A percentile compares a stretch with the other conserved stretches of the same genome.
These are phyloP conservation scores for Orientallactaga bullata DNA, from an alignment of 2,113 vertebrate species.

Conservation along the genomic window DNA sequence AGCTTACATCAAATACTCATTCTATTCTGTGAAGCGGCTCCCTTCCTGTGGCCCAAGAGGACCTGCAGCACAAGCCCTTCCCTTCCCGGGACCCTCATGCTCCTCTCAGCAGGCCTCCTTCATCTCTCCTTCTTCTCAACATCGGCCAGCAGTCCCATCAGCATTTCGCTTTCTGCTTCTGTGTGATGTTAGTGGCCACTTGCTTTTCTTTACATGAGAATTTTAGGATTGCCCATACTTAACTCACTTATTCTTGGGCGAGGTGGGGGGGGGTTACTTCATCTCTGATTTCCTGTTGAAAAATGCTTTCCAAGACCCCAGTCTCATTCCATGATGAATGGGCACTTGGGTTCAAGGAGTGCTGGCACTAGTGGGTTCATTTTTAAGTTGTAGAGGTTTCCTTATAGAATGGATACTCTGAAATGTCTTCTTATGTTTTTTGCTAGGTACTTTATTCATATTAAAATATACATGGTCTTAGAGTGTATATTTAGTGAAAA, in stretches of 20 bases:
- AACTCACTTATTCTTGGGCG: not conserved
- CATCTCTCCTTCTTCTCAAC: not conserved
- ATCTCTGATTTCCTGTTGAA: not conserved
- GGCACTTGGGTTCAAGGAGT: not conserved
- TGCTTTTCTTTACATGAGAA: not conserved
- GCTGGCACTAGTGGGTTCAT: not conserved
- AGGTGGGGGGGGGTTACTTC: not conserved
- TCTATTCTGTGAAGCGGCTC: not conserved
- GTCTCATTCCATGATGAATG: not conserved
- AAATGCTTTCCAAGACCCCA: not conserved
- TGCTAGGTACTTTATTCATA: not conserved
- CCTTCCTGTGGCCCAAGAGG: not conserved
- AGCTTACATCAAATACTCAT: not conserved
- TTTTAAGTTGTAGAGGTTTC: not conserved
- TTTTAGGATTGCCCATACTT: not conserved
- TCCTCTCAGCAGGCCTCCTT: too few species aligned
- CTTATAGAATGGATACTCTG: not conserved
- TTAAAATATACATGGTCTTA: not conserved
- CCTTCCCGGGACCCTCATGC: rapidly evolving
- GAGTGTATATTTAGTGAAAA: not conserved
- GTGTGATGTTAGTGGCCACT: too few species aligned
- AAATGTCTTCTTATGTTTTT: not conserved
- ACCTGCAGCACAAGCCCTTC: not conserved
- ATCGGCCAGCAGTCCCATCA: not conserved
- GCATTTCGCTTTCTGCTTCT: not conserved